These are phyloP conservation scores for Taurulus bubalis DNA, from an alignment of 2,113 vertebrate genomes.

Conservation along the genomic window DNA sequence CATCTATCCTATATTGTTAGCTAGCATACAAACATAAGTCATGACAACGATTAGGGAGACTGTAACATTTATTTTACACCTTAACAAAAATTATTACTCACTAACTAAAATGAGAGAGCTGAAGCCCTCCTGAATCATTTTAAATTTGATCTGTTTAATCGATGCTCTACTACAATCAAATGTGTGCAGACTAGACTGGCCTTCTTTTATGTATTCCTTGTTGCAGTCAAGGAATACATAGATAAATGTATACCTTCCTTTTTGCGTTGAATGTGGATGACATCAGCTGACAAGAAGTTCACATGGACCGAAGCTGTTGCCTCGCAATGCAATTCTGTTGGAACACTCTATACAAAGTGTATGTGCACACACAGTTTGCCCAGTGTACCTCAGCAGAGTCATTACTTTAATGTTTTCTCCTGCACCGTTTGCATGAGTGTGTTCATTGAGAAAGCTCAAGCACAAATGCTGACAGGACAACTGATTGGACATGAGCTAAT, in stretches of 20 bases:
- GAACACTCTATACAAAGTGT: neutral
- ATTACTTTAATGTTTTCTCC: neutral
- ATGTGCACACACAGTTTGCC: neutral
- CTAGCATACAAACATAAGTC: too few relatives aligned
- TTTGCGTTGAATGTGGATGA: neutral
- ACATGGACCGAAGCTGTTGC: neutral
- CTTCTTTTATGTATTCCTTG: neutral
- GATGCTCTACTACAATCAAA: too few relatives aligned
- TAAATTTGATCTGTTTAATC: too few relatives aligned
- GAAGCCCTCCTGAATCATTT: too few relatives aligned
- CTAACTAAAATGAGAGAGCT: too few relatives aligned
- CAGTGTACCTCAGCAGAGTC: neutral
- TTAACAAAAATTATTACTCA: too few relatives aligned
- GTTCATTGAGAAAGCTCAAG: constrained; percentile 17
- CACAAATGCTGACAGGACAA: constrained; percentile 9
- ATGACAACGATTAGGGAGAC: too few relatives aligned
- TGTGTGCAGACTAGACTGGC: too few relatives aligned
- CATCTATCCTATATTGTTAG: too few relatives aligned
- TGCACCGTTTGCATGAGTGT: constrained; percentile 7
- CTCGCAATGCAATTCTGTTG: neutral
- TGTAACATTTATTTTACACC: too few relatives aligned
- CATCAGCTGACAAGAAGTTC: neutral
- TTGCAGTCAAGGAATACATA: neutral
- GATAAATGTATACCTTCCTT: neutral
- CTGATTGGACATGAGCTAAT: constrained; percentile 58